Evolutionary conservation across 2,888 invertebrate species (phyloP).

Genomic region (Erebia palarica): DNA sequence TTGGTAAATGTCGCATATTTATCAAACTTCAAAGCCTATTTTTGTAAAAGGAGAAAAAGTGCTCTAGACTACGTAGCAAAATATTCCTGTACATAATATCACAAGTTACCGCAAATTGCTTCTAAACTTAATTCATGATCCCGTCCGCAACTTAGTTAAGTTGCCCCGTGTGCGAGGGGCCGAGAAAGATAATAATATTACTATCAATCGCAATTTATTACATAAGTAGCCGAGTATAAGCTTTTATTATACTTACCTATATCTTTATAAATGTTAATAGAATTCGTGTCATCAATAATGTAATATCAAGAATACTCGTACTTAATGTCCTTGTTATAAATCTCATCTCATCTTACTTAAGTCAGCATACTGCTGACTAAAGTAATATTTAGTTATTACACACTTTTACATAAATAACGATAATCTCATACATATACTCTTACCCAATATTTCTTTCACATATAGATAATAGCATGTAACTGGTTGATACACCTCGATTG

Average conservation of each 20-base stretch:
- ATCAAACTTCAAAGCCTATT: not conserved
- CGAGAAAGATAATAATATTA: conserved; percentile 35
- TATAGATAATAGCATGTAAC: not conserved
- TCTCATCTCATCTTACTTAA: no score
- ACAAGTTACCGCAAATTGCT: conserved; percentile 35
- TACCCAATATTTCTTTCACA: conserved; percentile 1
- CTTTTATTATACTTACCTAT: conserved; percentile 13
- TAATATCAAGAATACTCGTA: conserved; percentile 4
- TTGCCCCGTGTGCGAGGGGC: conserved; percentile 29
- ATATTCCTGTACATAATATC: conserved; percentile 26
- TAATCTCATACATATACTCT: not conserved
- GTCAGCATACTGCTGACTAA: no score
- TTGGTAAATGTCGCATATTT: conserved; percentile 15
- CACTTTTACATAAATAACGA: conserved; percentile 16
- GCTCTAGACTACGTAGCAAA: not conserved
- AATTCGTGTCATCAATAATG: conserved; percentile 10
- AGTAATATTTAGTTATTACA: conserved; percentile 12
- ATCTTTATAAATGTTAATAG: conserved; percentile 14
- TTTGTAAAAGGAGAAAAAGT: not conserved
- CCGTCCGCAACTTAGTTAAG: conserved; percentile 38
- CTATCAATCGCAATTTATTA: conserved; percentile 32
- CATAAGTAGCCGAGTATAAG: not conserved
- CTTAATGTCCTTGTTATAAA: no score
- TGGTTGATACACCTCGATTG: not conserved
- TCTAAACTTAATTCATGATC: conserved; percentile 35